Evolutionary conservation across 2,113 vertebrate species (phyloP), one percentile per base, ranked within the genome.

Genomic region (Poeciliopsis occidentalis): DNA sequence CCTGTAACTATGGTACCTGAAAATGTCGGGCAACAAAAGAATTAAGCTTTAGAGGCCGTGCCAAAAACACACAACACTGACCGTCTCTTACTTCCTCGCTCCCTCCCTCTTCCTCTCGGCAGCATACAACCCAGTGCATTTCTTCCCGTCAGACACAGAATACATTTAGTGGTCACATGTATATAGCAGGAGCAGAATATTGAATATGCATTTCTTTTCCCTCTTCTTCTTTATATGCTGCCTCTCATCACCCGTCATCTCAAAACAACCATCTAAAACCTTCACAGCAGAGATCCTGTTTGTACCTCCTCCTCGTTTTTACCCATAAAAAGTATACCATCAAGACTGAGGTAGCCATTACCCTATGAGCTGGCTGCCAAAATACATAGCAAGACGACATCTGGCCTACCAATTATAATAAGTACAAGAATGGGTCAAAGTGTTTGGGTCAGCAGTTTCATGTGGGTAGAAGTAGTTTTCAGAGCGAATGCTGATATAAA

Each of bases 11-110:
- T 90, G 88, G 86, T 34, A 89, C 89, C 90, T 88, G 89, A 89
- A 86, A 93, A 92, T 92, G 93, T 92, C 91, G 88, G 83, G 60
- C 88, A 87, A 92, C 81, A 93, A 93, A 92, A 93, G 89, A 84
- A 76, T 75, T 64, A 66, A 85, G 72, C 84, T 69, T 81, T 19
- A 62, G 67, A 89, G 69, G 60, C 39, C 22, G 78, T 88, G 92
- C 89, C 91, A 93, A 88, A 87, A 81, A 80, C 80, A 78, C 84
- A 81, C 76, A 10, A 57, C 51, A 22, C 51, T 24, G 17, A 8
- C 51, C 5, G 17, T 54, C 24, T 57, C 51, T 7, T n/a, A 57
- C 51, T 79, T 74, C 66, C 79, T 76, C 60, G 0, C 73, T 54
- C 57, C 71, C 76, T 74, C 76, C 80, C 80, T 79, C 81, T 86